Percentiles rank a stretch among this genome's conserved stretches.
Evolutionary conservation across 2,113 vertebrate species (phyloP).

Genomic region (Malaclemys terrapin): DNA sequence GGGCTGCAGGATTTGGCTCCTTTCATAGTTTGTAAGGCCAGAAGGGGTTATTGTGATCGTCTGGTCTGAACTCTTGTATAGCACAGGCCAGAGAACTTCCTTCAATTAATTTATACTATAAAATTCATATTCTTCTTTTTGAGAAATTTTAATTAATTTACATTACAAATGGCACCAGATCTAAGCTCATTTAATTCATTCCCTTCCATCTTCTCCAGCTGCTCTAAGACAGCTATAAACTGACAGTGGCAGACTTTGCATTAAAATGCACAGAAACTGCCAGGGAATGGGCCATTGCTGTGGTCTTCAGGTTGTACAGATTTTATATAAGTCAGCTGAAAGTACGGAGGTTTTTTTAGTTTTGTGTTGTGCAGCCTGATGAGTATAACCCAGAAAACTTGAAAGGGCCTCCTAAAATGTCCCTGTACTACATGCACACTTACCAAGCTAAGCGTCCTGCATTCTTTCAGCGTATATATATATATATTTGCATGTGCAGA

Average conservation of each 20-base stretch:
- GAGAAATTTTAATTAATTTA: neutral
- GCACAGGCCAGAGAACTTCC: neutral
- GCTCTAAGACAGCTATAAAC: neutral
- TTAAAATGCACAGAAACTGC: neutral
- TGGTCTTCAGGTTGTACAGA: neutral
- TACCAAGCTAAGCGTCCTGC: neutral
- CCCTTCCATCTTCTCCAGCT: neutral
- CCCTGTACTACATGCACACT: neutral
- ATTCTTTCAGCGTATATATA: fast-evolving
- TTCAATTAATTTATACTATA: neutral
- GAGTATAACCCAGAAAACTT: neutral
- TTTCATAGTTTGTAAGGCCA: neutral
- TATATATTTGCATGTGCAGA: fast-evolving
- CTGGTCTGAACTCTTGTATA: neutral
- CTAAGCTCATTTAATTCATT: neutral
- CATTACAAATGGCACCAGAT: neutral
- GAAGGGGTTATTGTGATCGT: neutral
- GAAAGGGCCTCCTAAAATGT: neutral
- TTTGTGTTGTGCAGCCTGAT: neutral
- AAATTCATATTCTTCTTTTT: neutral
- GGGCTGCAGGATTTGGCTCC: neutral
- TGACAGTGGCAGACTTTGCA: neutral
- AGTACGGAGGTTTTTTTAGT: neutral
- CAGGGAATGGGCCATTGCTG: neutral
- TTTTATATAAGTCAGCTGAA: neutral